Evolutionary conservation across 2,797 vertebrate genomes (phyloP), one percentile per base, ranked within the genome.

Genomic region (Emydoidea blandingii): DNA sequence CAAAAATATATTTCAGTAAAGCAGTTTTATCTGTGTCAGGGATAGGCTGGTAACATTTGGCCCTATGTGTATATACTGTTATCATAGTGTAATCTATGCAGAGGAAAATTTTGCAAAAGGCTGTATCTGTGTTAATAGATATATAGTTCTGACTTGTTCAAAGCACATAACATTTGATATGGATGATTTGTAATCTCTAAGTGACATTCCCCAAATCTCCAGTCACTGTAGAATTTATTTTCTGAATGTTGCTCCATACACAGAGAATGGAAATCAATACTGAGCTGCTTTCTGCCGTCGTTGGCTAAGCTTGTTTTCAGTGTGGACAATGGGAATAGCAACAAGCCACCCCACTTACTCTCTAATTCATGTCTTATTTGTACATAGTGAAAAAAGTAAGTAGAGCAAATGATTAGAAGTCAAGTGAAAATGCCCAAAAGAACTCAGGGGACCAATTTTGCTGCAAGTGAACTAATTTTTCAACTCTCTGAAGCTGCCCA

Each of bases 241-340:
- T 95, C 82, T 78, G 92, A 94, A 79, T 94, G 56, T 94, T 97
- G 91, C 62, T 92, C 56, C 81, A 52, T 81, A 78, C 79, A 37
- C 15, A 88, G 81, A 86, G 74, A 91, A 91, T 87, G n/a, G 41
- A 96, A 97, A 95, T 93, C 19, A 81, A 57, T 97, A 81, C 4
- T 72, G 83, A 82, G n/a, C 11, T 47, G 15, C 50, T 91, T 53
- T 91, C 86, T 92, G 62, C 53, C 56, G 31, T 90, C 41, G 29
- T 72, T 91, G 89, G 54, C 83, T 74, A 87, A 93, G 62, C 86
- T 79, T 85, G 25, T n/a, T 91, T 96, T 85, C 2, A 3, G 29
- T 92, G 31, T 79, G 91, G 91, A 57, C 56, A 41, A 37, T 34
- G 84, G 76, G n/a, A 86, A 34, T 53, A 83, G 49, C 37, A 87